Percentiles rank a stretch among this genome's conserved stretches.
phyloP scores from a whole-genome alignment of 2,888 invertebrate genomes.

The Endomychus coccineus region DNA sequence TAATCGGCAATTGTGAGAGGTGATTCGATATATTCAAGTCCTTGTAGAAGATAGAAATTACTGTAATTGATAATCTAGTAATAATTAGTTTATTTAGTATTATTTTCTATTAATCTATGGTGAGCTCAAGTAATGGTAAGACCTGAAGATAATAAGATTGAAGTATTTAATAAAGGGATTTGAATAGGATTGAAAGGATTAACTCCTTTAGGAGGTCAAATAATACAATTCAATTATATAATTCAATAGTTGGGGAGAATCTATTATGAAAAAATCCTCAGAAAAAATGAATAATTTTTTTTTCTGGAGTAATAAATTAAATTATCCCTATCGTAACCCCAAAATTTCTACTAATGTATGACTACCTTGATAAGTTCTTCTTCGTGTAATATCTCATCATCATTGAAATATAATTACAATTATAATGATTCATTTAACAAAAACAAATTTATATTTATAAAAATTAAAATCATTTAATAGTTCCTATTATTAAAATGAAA shows the following conservation, averaged over 20 bases:
- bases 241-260: slow-evolving; percentile 49
- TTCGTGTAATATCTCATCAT: slow-evolving; percentile 63
- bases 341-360: slow-evolving; percentile 53
- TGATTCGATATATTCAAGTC: slow-evolving; percentile 60
- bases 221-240: no score
- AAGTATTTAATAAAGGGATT: slow-evolving; percentile 66
- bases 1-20: slow-evolving; percentile 53
- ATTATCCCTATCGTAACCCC: slow-evolving; percentile 63
- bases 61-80: slow-evolving; percentile 50
- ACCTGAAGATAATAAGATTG: slow-evolving; percentile 64
- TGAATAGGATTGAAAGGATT: slow-evolving; percentile 58
- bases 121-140: slow-evolving; percentile 61
- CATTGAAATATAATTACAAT: slow-evolving; percentile 55
- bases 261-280: slow-evolving; percentile 54
- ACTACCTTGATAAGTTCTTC: slow-evolving; percentile 58
- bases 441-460: slow-evolving; percentile 48
- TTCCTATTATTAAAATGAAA: slow-evolving; percentile 50
- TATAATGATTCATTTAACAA: slow-evolving; percentile 46
- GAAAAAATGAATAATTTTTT: slow-evolving; percentile 56
- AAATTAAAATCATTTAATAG: slow-evolving; percentile 58
- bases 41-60: slow-evolving; percentile 62
- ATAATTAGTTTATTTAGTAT: slow-evolving; percentile 44
- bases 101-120: slow-evolving; percentile 48
- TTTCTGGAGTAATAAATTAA: slow-evolving; percentile 65
- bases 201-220: slow-evolving; percentile 60